These are phyloP conservation scores for Cyprinodon variegatus DNA, from an alignment of 2,113 vertebrate species.

Conservation along the genomic window DNA sequence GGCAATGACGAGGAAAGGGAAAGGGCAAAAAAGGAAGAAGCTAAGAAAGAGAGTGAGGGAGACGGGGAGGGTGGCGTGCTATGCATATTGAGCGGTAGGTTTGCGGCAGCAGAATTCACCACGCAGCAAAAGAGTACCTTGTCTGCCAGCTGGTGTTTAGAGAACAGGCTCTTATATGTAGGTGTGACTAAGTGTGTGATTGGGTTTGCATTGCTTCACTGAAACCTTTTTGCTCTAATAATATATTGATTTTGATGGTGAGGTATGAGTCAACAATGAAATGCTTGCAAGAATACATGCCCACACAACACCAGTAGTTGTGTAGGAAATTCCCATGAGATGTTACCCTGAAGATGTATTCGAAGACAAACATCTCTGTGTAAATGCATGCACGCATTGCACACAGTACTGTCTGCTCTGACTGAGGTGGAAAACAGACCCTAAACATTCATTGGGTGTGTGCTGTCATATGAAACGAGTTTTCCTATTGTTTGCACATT, in stretches of 20 bases:
- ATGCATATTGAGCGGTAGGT: constrained; percentile 62
- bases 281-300: constrained; percentile 36
- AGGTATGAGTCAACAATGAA: constrained; percentile 44
- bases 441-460: constrained; percentile 38
- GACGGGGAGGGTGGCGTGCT: constrained; percentile 52
- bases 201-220: constrained; percentile 23
- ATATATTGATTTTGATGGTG: constrained; percentile 47
- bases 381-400: not conserved
- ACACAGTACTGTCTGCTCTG: constrained; percentile 5
- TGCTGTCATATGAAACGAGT: constrained; percentile 53
- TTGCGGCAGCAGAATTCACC: constrained; percentile 57
- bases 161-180: constrained; percentile 38
- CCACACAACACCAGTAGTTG: constrained; percentile 1
- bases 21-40: constrained; percentile 29
- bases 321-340: constrained; percentile 35
- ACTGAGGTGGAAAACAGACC: not conserved
- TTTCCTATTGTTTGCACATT: constrained; percentile 30
- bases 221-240: constrained; percentile 51
- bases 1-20: constrained; percentile 19
- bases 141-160: constrained; percentile 50
- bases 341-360: constrained; percentile 13
- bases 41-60: constrained; percentile 36
- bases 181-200: constrained; percentile 6
- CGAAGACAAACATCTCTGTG: not conserved
- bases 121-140: constrained; percentile 51